phyloP scores from a whole-genome alignment of 2,113 vertebrate species.

The Pogonocichla stellata region DNA sequence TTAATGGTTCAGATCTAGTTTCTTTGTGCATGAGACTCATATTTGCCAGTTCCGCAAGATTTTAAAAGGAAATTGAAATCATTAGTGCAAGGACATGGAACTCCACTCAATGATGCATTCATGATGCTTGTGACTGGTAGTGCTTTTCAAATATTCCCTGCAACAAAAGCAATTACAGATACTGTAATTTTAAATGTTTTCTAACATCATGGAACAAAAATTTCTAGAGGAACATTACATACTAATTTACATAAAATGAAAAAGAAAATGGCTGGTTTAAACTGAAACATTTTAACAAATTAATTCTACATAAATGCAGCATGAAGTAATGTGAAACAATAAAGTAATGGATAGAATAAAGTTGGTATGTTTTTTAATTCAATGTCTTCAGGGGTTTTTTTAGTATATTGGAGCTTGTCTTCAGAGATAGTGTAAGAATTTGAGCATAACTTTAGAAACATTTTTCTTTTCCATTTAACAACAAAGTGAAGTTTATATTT shows the following conservation, averaged over 20 bases:
- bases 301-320: not conserved
- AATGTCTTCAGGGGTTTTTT: rapidly evolving
- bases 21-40: not conserved
- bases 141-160: not conserved
- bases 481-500: not conserved
- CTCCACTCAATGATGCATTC: not conserved
- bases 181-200: not conserved
- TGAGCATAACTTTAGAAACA: not conserved
- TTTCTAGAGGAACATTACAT: not conserved
- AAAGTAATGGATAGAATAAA: not conserved
- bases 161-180: not conserved
- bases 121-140: not conserved
- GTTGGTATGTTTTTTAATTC: not conserved
- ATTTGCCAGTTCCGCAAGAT: not conserved
- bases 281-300: not conserved
- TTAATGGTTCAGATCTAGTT: not conserved
- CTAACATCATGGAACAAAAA: not conserved
- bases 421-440: not conserved
- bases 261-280: not conserved
- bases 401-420: not conserved
- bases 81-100: not conserved
- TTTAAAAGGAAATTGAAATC: not conserved
- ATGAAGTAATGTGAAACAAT: not conserved
- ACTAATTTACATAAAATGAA: not conserved
- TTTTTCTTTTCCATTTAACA: not conserved